Conservation (phyloP, 2,113 vertebrate genomes). For the Anarrhichthys ocellatus region DNA sequence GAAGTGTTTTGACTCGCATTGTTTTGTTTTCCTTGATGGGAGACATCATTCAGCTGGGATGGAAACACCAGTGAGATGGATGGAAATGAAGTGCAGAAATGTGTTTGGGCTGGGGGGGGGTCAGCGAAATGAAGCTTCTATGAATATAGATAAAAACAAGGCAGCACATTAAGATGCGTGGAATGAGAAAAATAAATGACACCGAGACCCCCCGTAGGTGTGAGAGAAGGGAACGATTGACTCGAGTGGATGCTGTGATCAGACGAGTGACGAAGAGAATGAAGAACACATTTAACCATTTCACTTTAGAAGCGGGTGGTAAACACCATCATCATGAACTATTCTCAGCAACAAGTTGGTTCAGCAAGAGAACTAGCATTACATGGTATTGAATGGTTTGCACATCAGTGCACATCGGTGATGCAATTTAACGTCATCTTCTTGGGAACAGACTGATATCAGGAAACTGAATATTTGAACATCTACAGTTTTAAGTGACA, state of each 20-base stretch:
- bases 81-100: constrained; percentile 45
- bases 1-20: constrained; percentile 43
- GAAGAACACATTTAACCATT: constrained; percentile 19
- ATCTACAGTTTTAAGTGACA: neutral
- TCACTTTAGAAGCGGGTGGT: neutral
- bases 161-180: neutral
- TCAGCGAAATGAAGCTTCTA: constrained; percentile 24
- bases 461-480: neutral
- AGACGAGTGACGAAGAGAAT: constrained; percentile 2
- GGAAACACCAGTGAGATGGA: constrained; percentile 45
- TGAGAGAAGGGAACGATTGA: neutral
- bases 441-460: neutral
- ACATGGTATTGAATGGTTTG: neutral
- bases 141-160: constrained; percentile 26
- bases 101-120: constrained; percentile 8
- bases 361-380: neutral
- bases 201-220: constrained; percentile 1
- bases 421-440: neutral
- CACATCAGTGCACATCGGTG: neutral
- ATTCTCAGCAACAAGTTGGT: neutral
- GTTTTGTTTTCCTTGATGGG: constrained; percentile 57
- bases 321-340: neutral
- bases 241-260: neutral
- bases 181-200: constrained; percentile 32
- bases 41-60: constrained; percentile 57